Base-by-base conservation (phyloP, 2,888 invertebrate genomes). In the Allygus modestus region DNA sequence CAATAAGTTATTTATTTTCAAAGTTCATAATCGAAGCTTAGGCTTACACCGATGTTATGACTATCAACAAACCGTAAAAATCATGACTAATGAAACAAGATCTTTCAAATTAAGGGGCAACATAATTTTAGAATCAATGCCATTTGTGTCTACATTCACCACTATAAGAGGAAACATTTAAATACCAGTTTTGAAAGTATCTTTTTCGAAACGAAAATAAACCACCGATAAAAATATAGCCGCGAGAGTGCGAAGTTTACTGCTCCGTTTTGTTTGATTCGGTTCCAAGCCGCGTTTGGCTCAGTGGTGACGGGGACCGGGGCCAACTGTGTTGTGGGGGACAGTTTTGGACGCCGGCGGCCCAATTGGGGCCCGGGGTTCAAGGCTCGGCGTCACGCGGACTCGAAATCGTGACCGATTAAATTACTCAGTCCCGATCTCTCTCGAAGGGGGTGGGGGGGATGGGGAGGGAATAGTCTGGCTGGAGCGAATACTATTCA, bases 391-490 rank as follows among this genome's bases (percentile, higher is more conserved):
- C 65, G 65, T 65, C 65, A 65, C 65, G 65, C 31, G 31, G 65
- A 17, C 65, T 31, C 28, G 28, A 65, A 28, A 65, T 65, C 65
- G 65, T 65, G 65, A 65, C 65, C 31, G 20, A 31, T 28, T 31
- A 20, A 65, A 65, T 65, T 65, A 65, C 65, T 1, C n/a, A 26
- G 65, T 65, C 65, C 28, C 65, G 65, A 58, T 15, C 65, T 9
- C 26, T 31, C 26, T 12, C 7, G 26, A 5, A 9, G 65, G 26
- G 15, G 65, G 31, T 28, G 65, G 65, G 65, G 31, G 65, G 65
- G 28, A 11, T 2, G 58, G 58, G 58, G 51, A 4, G 51, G 2
- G 2, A 17, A 15, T 11, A 15, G 37, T 15, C 46, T 46, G 58
- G 7, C 58, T 58, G 58, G 23, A 58, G 23, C 23, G 46, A 46